Evolutionary conservation across 2,113 vertebrate genomes (phyloP).

Genomic region (Hiodon tergisus): DNA sequence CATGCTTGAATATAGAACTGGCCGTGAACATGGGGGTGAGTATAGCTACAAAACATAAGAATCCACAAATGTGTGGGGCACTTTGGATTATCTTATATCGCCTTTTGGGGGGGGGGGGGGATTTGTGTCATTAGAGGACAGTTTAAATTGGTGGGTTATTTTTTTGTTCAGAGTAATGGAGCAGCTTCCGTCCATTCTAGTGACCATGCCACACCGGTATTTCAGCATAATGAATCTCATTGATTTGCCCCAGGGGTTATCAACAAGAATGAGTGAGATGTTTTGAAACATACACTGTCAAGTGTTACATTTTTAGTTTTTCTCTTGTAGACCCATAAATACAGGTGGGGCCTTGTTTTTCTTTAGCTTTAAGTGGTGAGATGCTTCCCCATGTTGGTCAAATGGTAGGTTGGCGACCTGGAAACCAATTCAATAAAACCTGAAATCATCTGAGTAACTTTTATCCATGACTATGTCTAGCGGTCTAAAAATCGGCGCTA

Average conservation of each 20-base stretch:
- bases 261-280: constrained; percentile 46
- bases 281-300: constrained; percentile 43
- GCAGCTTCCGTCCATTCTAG: constrained; percentile 42
- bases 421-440: no score
- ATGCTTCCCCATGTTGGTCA: no score
- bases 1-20: no score
- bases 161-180: constrained; percentile 41
- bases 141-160: constrained; percentile 14
- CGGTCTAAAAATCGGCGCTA: no score
- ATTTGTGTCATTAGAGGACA: constrained; percentile 25
- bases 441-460: no score
- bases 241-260: constrained; percentile 52
- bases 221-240: constrained; percentile 55
- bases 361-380: neutral
- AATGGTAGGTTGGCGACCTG: no score
- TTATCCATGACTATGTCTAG: no score
- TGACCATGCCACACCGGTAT: constrained; percentile 46
- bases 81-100: constrained; percentile 4
- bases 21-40: no score
- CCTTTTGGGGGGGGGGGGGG: constrained; percentile 19
- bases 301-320: neutral
- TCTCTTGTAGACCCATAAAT: neutral
- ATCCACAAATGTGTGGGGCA: neutral
- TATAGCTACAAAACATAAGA: no score
- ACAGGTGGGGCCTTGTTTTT: neutral